Base-by-base conservation (phyloP, 2,888 invertebrate genomes). In the Elgonia sp. region DNA sequence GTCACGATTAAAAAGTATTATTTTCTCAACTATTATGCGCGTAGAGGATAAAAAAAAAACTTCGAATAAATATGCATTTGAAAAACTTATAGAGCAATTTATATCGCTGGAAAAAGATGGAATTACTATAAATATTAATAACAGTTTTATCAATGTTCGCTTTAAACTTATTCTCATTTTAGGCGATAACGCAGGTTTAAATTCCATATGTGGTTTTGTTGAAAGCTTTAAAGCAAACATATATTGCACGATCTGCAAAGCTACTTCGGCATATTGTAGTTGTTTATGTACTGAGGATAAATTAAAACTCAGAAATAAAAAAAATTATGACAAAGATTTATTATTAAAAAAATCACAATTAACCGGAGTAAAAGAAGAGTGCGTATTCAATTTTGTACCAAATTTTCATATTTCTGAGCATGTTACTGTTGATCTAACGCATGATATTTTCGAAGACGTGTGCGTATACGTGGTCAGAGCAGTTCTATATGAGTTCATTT, bases 21-120 rank as follows among this genome's bases (percentile, higher is more conserved):
- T 92, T 90, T 88, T 92, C 62, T 90, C 90, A 60, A 87, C 82
- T 46, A 65, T 92, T 50, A 79, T 92, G 81, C 88, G 91, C 85
- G 72, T 89, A 63, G 39, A 80, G 55, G 92, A 92, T 88, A 82
- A 91, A 67, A 90, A 90, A 81, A 87, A 77, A 39, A 91, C 89
- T 83, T 90, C 90, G 14, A 92, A 91, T 89, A 80, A 86, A 60
- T 70, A 87, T 75, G 89, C 90, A 20, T 91, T 93, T 86, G 37
- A 87, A 16, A 86, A 87, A 50, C 79, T 93, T 9, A 90, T 92
- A 40, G 65, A 87, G 50, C 90, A 91, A 86, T 77, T 91, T 29
- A 89, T 81, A 73, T 87, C 80, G 86, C 83, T 93, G n/a, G n/a
- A n/a, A n/a, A n/a, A n/a, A n/a, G n/a, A n/a, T n/a, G n/a, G n/a